Base-by-base conservation (phyloP, 2,113 vertebrate species). In the Xenopus laevis region DNA sequence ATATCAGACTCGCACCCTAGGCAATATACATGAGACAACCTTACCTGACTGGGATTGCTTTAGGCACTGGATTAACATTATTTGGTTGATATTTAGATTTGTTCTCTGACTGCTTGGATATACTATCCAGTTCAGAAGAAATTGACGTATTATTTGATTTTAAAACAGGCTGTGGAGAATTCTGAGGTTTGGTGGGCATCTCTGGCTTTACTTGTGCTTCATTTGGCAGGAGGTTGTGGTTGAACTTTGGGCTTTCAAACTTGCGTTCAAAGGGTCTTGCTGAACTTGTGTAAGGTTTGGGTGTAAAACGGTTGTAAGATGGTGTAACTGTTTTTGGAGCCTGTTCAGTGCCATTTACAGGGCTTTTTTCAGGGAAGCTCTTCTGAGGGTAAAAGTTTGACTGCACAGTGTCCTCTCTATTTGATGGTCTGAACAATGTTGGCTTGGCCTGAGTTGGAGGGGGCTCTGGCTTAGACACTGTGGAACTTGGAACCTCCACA, bases 181-280 rank as follows among this genome's bases (percentile, higher is more conserved):
- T 80, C 0, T 87, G 86, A 78, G 90, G 81, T 83, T 94, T 95
- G 8, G 89, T 27, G 78, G 91, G 83, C 79, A 93, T 81, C 63
- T 97, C 94, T 1, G 91, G 83, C 76, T 96, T 98, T 80, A 87
- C 88, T 50, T 86, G 84, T 62, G 86, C 86, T 88, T 98, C 96
- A 55, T 94, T 96, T 79, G 96, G 94, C 86, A 99, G 87, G 81
- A 99, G 94, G 82, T 98, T 99, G 83, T 98, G 97, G 85, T 96
- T 98, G 89, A 99, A 98, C 83, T 99, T 99, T 0, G 96, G 97
- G 75, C 97, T 99, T 79, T 99, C 96, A 50, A 99, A 99, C 87
- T 99, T 99, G 87, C 96, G 94, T 81, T 99, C 96, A 61, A 96
- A 98, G 2, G 93, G 93, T 53, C 96, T 89, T 4, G 94, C 93